phyloP scores from a whole-genome alignment of 2,797 vertebrate species.

The Chaetodon trifasciatus region DNA sequence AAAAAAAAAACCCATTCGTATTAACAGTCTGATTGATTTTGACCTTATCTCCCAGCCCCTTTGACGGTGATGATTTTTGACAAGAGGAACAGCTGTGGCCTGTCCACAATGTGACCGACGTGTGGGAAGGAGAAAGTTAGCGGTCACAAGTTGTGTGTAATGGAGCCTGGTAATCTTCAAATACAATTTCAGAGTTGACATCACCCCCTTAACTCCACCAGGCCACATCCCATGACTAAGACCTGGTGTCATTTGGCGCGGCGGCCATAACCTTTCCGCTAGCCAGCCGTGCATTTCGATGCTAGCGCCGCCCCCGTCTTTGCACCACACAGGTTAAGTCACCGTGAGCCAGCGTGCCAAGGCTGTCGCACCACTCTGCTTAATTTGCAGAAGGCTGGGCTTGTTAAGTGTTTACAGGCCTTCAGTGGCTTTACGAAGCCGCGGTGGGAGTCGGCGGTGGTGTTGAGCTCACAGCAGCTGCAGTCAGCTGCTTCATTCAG shows the following conservation, averaged over 20 bases:
- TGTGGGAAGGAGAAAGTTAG: slow-evolving; percentile 22
- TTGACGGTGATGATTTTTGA: slow-evolving; percentile 11
- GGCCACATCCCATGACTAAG: slow-evolving; percentile 54
- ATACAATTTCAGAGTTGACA: slow-evolving; percentile 29
- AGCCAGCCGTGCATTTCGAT: slow-evolving; percentile 10
- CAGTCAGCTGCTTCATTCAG: slow-evolving; percentile 62
- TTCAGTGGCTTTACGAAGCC: slow-evolving; percentile 50
- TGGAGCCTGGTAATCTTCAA: slow-evolving; percentile 18
- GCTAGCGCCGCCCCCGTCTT: not conserved
- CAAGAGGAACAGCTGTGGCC: slow-evolving; percentile 17
- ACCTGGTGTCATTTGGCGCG: slow-evolving; percentile 35
- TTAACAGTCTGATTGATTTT: not conserved
- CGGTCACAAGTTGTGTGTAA: slow-evolving; percentile 46
- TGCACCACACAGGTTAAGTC: slow-evolving; percentile 56
- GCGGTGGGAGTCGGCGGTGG: slow-evolving; percentile 37
- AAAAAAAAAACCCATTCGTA: not conserved
- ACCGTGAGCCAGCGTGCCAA: slow-evolving; percentile 38
- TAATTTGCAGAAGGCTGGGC: slow-evolving; percentile 31
- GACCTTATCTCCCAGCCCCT: not conserved
- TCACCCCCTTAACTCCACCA: slow-evolving; percentile 18
- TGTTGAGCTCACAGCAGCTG: slow-evolving; percentile 68
- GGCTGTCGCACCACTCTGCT: slow-evolving; percentile 29
- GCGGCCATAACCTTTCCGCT: slow-evolving; percentile 29
- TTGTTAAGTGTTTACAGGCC: slow-evolving; percentile 68
- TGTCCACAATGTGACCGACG: not conserved